phyloP scores from a whole-genome alignment of 2,888 invertebrate genomes.

The Germaria angustata region DNA sequence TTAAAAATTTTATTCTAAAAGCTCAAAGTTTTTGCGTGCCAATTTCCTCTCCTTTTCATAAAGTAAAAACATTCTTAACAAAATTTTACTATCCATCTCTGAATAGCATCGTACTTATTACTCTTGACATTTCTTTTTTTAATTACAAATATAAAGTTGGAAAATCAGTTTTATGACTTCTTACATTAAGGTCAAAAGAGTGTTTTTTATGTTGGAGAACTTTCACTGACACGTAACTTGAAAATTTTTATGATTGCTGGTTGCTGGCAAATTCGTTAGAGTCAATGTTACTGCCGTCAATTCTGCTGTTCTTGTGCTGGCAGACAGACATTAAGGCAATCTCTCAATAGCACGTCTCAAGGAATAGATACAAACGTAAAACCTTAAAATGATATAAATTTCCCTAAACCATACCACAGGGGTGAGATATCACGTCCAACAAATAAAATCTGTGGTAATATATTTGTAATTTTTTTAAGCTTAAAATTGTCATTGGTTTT shows the following conservation, averaged over 20 bases:
- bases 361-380: background rate
- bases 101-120: no score
- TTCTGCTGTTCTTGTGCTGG: background rate
- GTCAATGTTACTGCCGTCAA: background rate
- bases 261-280: no score
- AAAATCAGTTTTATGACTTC: slow-evolving; percentile 54
- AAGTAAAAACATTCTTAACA: no score
- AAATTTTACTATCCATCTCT: no score
- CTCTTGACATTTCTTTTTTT: background rate
- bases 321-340: background rate
- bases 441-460: slow-evolving; percentile 53
- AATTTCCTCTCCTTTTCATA: no score
- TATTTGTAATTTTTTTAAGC: background rate
- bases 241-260: slow-evolving; percentile 42
- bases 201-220: slow-evolving; percentile 52
- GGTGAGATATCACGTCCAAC: slow-evolving; percentile 57
- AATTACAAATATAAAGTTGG: slow-evolving; percentile 32
- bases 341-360: background rate
- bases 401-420: slow-evolving; percentile 12
- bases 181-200: slow-evolving; percentile 34
- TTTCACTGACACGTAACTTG: slow-evolving; percentile 51
- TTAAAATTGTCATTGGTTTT: background rate
- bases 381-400: no score
- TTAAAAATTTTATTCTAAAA: no score
- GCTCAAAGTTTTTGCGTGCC: no score